These are phyloP conservation scores for Arrhamphus sclerolepis DNA, from an alignment of 2,797 vertebrate species.

Conservation along the genomic window DNA sequence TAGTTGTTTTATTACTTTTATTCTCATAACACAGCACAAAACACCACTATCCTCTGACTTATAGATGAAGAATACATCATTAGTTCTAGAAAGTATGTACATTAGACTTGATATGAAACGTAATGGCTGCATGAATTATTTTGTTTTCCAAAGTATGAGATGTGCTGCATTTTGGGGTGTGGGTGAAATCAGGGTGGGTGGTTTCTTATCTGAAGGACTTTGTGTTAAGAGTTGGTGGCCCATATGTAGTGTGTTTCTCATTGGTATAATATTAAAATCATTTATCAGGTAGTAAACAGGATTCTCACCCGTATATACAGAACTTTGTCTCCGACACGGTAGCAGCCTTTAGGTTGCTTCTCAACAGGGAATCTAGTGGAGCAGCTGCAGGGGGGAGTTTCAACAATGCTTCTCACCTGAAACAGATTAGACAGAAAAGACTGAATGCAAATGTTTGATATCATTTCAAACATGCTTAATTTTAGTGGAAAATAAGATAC, in stretches of 20 bases:
- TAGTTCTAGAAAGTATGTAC: too few relatives aligned
- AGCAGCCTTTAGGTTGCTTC: slow-evolving; percentile 93
- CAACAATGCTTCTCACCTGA: slow-evolving; percentile 91
- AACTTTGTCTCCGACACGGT: slow-evolving; percentile 94
- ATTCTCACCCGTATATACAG: slow-evolving; percentile 79
- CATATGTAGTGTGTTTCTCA: background rate
- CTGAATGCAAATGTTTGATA: background rate
- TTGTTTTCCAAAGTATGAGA: background rate
- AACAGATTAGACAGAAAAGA: slow-evolving; percentile 26
- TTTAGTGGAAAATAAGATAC: slow-evolving; percentile 41
- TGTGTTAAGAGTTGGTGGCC: too few relatives aligned
- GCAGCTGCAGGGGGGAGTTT: slow-evolving; percentile 93
- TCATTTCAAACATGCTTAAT: background rate
- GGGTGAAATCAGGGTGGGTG: background rate
- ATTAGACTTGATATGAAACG: background rate
- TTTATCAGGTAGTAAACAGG: background rate
- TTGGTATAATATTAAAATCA: background rate
- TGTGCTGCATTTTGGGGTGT: background rate
- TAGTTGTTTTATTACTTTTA: too few relatives aligned
- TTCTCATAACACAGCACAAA: too few relatives aligned
- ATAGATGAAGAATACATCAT: too few relatives aligned
- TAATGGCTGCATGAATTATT: background rate
- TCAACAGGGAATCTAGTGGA: slow-evolving; percentile 89
- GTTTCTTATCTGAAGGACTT: background rate
- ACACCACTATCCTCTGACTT: too few relatives aligned